Conservation (phyloP, 2,113 vertebrate species). For the chimpanzee (Pan troglodytes) region DNA sequence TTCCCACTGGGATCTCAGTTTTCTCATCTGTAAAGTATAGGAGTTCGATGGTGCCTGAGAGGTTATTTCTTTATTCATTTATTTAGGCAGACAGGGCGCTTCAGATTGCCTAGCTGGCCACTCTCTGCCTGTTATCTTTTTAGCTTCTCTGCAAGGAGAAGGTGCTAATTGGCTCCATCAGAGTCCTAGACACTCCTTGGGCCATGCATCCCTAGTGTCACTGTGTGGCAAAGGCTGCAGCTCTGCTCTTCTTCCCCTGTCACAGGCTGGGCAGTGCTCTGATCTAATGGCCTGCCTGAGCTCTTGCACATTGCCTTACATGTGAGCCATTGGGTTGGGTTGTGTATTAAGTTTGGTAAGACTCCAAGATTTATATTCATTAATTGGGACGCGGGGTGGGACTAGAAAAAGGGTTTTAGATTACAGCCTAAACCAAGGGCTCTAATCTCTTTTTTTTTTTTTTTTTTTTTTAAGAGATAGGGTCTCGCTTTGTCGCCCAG, state of each 20-base stretch:
- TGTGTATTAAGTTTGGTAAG: background rate
- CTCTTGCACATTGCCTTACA: background rate
- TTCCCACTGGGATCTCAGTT: background rate
- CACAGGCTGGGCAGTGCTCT: background rate
- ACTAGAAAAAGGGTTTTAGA: background rate
- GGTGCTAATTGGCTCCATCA: background rate
- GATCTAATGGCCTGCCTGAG: background rate
- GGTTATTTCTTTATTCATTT: background rate
- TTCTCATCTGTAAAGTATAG: background rate
- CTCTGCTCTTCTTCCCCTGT: background rate
- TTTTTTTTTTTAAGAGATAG: too few relatives aligned
- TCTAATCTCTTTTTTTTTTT: background rate
- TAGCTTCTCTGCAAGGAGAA: background rate
- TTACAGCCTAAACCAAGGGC: background rate
- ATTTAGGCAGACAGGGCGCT: background rate
- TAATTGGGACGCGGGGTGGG: background rate
- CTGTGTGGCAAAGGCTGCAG: background rate
- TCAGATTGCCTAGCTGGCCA: background rate
- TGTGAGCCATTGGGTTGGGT: background rate
- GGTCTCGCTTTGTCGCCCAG: too few relatives aligned
- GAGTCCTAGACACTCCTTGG: background rate
- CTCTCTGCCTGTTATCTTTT: background rate
- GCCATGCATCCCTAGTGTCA: background rate
- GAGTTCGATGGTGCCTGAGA: background rate
- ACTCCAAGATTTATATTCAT: background rate